Base-by-base conservation (phyloP, 2,797 vertebrate species). In the Sebastes kiyomatsui region DNA sequence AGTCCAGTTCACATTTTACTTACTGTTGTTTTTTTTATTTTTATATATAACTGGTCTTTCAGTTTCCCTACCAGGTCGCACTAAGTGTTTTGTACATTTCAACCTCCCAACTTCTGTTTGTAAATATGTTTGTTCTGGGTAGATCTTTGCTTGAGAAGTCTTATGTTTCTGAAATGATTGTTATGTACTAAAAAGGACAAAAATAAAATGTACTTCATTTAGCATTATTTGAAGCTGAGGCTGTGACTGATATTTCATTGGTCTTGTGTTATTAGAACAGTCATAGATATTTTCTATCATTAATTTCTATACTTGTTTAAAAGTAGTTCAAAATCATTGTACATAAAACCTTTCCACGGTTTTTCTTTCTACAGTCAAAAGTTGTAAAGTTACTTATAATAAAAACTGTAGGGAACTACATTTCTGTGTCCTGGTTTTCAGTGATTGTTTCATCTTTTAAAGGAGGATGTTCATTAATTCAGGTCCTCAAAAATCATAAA, bases 201-300 rank as follows among this genome's bases (percentile, higher is more conserved):
- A 95, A 96, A 95, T 94, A 95, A 96, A 96, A 93, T 94, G 93
- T 96, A 96, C 92, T 95, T 95, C 94, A 93, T 96, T 96, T 96
- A 96, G 96, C 94, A 92, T 95, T 95, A 94, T 94, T 94, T 93
- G 87, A 93, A 93, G 90, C 85, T 74, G 86, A 94, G 92, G 89
- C 91, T 94, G 89, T 90, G 93, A 93, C 93, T 95, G 92, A 94
- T 95, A 80, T 95, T 92, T 91, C 90, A 92, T 95, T 93, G 91
- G 92, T 94, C 92, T 93, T 91, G 86, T 91, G 87, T 94, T 89
- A 90, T 91, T 95, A 95, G 93, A 94, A 90, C 88, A 92, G 90
- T 92, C 91, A 93, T 95, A 95, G 95, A 92, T 90, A 94, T 93
- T 95, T 95, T 93, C 84, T 91, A 90, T 93, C 88, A 93, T 90